Conservation (phyloP, 1,140 invertebrate species). For the Neotoxoptera formosana region DNA sequence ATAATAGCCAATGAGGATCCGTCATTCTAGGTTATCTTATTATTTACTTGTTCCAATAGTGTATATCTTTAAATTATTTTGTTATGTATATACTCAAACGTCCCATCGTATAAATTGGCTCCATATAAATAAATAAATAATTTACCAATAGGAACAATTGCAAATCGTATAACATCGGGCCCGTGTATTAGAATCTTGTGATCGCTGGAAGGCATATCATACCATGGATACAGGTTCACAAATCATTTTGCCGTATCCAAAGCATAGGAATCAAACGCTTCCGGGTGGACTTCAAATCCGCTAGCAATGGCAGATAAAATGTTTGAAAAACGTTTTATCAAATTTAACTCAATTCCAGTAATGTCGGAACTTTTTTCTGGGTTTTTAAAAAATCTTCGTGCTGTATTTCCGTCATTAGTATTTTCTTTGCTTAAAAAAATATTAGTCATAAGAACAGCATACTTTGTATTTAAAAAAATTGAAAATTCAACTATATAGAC, state of each 20-base stretch:
- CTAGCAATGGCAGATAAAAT: neutral
- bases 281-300: neutral
- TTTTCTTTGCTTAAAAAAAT: constrained; percentile 61
- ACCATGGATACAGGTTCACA: constrained; percentile 58
- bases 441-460: too few species aligned
- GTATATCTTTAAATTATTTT: too few species aligned
- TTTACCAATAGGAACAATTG: neutral
- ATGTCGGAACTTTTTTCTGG: constrained; percentile 61
- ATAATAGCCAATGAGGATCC: too few species aligned
- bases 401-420: constrained; percentile 64
- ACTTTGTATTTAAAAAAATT: too few species aligned
- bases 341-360: constrained; percentile 60
- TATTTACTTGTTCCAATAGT: too few species aligned
- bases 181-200: neutral
- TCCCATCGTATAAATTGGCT: too few species aligned
- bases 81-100: too few species aligned
- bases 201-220: neutral
- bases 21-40: too few species aligned
- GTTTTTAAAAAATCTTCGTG: constrained; percentile 63
- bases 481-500: too few species aligned
- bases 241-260: constrained; percentile 60
- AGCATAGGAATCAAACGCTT: constrained; percentile 14
- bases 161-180: neutral
- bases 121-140: too few species aligned
- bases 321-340: constrained; percentile 11